Base-by-base conservation (phyloP, 2,888 invertebrate species). In the Eupithecia abbreviata region DNA sequence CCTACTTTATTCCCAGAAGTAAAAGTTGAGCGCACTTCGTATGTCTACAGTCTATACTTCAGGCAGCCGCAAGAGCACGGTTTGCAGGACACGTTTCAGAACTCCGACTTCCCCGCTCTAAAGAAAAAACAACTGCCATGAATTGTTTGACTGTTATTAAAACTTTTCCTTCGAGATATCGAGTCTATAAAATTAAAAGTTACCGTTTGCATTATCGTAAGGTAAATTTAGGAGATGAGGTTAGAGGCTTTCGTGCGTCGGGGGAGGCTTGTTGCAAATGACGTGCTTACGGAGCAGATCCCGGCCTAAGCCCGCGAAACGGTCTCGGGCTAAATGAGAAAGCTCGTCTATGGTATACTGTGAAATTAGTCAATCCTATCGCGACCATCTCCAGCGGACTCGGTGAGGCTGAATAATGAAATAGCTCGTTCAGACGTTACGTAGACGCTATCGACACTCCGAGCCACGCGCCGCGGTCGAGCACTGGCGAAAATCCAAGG, bases 311-410 rank as follows among this genome's bases (percentile, higher is more conserved):
- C 91, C 89, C 87, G 86, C 88, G 88, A 90, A 93, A 93, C 86
- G 90, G 84, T 87, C 87, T 85, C 85, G 83, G 85, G 87, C 90
- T 88, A 91, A 93, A 93, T 93, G 91, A 93, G 91, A 90, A 89
- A 82, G 90, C 86, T 83, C 87, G 85, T 87, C 90, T 87, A 86
- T 90, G 88, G 88, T 88, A 90, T 90, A 91, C 89, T 91, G 88
- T 89, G 87, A 91, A 93, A 94, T 94, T 94, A 92, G 93, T 93
- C 93, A 92, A 91, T 92, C 89, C 91, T 92, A 93, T 92, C 92
- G 87, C 88, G 83, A 86, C 86, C 88, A 92, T 94, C 92, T 91
- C 86, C 85, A 88, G 87, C 85, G 87, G 85, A 90, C 87, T 88
- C 89, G 87, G 87, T 86, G 88, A 89, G 86, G 87, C 90, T 90